Percentiles rank a stretch among this genome's conserved stretches.
phyloP scores from a whole-genome alignment of 2,113 vertebrate species.

The Malurus alboscapulatus region DNA sequence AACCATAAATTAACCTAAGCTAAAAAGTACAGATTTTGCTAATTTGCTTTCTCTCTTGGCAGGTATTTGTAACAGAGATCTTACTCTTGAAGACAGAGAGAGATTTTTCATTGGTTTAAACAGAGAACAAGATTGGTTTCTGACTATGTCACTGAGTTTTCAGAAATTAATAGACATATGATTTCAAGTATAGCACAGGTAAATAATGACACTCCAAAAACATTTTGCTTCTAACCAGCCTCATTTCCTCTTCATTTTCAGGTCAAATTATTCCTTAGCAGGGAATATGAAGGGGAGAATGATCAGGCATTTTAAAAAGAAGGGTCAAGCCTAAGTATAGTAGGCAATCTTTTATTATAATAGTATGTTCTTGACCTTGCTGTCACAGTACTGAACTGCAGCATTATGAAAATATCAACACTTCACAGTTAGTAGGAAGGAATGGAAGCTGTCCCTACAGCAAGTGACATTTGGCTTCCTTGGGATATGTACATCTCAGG shows the following conservation, averaged over 20 bases:
- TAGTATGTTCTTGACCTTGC: not conserved
- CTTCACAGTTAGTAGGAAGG: not conserved
- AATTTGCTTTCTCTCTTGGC: not conserved
- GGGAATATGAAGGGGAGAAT: not conserved
- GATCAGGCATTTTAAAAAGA: not conserved
- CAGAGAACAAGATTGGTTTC: not conserved
- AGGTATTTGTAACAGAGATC: not conserved
- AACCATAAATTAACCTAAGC: not conserved
- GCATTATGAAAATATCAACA: not conserved
- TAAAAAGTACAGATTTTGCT: not conserved
- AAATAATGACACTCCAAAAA: not conserved
- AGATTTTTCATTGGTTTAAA: not conserved
- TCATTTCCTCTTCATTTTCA: constrained; percentile 16
- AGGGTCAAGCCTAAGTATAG: not conserved
- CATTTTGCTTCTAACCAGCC: not conserved
- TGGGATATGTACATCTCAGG: not conserved
- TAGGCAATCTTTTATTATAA: not conserved
- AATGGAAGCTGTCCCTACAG: not conserved
- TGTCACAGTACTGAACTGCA: not conserved
- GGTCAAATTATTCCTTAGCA: not conserved
- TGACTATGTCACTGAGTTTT: not conserved
- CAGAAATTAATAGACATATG: not conserved
- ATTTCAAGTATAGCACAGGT: not conserved
- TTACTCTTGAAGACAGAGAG: not conserved
- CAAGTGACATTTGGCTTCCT: not conserved